Evolutionary conservation across 1,140 invertebrate species (phyloP).

Genomic region (Proales similis): DNA sequence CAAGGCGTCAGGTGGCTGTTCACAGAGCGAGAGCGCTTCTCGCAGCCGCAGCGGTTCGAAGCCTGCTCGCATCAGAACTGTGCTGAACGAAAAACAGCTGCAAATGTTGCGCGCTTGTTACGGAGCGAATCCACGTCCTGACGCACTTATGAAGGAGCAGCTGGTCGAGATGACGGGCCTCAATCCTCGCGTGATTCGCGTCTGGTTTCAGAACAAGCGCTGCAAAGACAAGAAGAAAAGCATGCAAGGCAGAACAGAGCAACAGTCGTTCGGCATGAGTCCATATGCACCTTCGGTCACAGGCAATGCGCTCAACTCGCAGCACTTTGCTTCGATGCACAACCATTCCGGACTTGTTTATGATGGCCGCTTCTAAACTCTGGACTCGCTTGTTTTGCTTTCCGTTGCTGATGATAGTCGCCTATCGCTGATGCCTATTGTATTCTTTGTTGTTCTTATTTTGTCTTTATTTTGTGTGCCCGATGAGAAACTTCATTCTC

Average conservation of each 20-base stretch:
- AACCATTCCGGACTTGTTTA: too few species aligned
- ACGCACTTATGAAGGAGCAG: conserved; percentile 98
- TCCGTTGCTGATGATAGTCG: too few species aligned
- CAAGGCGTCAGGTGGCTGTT: neutral
- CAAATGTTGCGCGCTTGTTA: conserved; percentile 84
- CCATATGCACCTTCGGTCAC: conserved; percentile 11
- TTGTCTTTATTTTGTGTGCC: too few species aligned
- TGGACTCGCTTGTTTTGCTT: too few species aligned
- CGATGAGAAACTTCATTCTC: too few species aligned
- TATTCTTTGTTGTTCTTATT: too few species aligned
- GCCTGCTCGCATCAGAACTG: conserved; percentile 89
- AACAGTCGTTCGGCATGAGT: conserved; percentile 53
- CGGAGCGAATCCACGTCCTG: conserved; percentile 89
- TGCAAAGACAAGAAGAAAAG: conserved; percentile 99
- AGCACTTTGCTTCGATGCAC: too few species aligned
- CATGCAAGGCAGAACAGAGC: conserved; percentile 90
- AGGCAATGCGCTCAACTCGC: too few species aligned
- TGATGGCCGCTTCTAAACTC: too few species aligned
- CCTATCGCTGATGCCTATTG: too few species aligned
- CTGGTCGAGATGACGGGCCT: conserved; percentile 95
- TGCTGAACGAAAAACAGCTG: conserved; percentile 95
- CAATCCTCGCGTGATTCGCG: conserved; percentile 85
- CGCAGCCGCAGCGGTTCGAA: conserved; percentile 57
- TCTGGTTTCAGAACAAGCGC: conserved; percentile 97
- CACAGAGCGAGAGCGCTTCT: conserved; percentile 67